Conservation (phyloP, 2,797 vertebrate species). For the Sebastes taczanowskii region DNA sequence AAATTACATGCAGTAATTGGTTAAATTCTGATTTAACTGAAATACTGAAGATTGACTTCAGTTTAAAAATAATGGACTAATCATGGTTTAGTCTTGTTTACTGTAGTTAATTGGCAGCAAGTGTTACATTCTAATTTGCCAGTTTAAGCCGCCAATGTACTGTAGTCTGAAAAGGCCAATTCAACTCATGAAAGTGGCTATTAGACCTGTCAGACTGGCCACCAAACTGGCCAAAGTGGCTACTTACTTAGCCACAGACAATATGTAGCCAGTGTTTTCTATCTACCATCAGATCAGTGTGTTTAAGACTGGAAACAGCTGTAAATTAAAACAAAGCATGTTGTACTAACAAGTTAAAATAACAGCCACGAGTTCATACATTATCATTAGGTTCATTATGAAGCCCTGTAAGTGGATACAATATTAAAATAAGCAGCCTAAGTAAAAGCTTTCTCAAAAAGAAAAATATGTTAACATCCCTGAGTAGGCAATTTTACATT, state of each 20-base stretch:
- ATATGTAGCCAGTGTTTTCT: not conserved
- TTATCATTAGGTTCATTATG: not conserved
- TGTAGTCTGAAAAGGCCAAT: not conserved
- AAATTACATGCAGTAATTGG: not conserved
- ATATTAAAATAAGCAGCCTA: not conserved
- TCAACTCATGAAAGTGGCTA: not conserved
- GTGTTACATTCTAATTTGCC: not conserved
- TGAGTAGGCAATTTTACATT: not conserved
- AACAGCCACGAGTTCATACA: not conserved
- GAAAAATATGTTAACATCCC: not conserved
- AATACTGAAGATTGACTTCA: not conserved
- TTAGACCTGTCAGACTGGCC: conserved; percentile 17
- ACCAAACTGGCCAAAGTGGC: conserved; percentile 6
- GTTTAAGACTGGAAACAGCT: not conserved
- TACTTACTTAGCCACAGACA: conserved; percentile 1
- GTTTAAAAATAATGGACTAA: not conserved
- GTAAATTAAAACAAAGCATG: conserved; percentile 14
- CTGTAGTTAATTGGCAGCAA: not conserved
- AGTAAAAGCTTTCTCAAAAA: not conserved
- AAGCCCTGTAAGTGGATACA: not conserved
- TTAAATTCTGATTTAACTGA: not conserved
- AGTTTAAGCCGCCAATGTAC: not conserved
- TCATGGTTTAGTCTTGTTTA: not conserved
- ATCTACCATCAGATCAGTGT: not conserved
- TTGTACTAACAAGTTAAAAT: conserved; percentile 5